These are phyloP conservation scores for Mus caroli DNA, from an alignment of 2,797 vertebrate species.

Conservation along the genomic window DNA sequence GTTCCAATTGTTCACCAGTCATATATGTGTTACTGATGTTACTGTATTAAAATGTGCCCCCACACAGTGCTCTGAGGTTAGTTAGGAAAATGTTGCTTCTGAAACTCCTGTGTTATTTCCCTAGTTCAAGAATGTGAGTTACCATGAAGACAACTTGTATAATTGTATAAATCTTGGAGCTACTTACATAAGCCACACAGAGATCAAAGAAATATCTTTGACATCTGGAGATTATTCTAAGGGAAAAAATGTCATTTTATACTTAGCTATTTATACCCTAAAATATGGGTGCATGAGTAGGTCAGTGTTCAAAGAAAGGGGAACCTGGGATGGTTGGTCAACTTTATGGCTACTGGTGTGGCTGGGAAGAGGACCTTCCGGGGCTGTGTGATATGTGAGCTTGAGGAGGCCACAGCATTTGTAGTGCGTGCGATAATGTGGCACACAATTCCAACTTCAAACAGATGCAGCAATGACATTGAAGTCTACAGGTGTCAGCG, in stretches of 20 bases:
- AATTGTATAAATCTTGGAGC: not conserved
- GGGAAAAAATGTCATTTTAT: slow-evolving; percentile 20
- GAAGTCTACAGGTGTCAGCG: slow-evolving; percentile 38
- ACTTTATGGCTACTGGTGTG: not conserved
- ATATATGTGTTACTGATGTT: not conserved
- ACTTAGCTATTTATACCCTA: slow-evolving; percentile 31
- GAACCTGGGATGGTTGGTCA: not conserved
- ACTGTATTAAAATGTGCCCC: not conserved
- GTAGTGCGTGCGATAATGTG: slow-evolving; percentile 40
- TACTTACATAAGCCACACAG: not conserved
- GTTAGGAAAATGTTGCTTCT: not conserved
- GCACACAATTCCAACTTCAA: slow-evolving; percentile 79
- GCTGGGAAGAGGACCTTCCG: not conserved
- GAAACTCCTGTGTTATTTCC: not conserved
- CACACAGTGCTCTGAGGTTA: not conserved
- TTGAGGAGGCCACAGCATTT: slow-evolving; percentile 64
- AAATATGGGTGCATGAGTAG: not conserved
- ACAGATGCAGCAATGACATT: slow-evolving; percentile 76
- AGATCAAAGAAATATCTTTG: slow-evolving; percentile 2
- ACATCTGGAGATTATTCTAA: slow-evolving; percentile 21
- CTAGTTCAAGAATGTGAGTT: not conserved
- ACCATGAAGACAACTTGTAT: not conserved
- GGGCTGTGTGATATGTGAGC: not conserved
- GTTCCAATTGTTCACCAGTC: not conserved
- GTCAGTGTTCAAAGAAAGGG: not conserved